phyloP scores from a whole-genome alignment of 1,140 invertebrate species.

The Adelges cooleyi region DNA sequence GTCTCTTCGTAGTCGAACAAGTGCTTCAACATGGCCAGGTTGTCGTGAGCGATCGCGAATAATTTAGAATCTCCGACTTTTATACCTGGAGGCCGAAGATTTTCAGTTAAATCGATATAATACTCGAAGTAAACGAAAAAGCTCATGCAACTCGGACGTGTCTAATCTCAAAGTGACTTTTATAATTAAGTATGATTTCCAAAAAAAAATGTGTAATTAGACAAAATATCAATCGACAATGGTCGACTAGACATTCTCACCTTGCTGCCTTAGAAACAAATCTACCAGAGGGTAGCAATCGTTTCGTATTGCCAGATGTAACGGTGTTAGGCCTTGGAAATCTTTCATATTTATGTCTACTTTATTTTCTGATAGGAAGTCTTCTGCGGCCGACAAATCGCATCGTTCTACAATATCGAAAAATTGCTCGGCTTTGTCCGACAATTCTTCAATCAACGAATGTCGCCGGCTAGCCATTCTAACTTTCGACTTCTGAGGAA shows the following conservation, averaged over 20 bases:
- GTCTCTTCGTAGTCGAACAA: constrained; percentile 40
- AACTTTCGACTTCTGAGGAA: not conserved
- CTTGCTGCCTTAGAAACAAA: constrained; percentile 40
- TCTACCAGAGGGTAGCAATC: constrained; percentile 43
- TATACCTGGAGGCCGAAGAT: too few relatives aligned
- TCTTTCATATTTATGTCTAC: constrained; percentile 2
- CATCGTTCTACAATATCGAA: not conserved
- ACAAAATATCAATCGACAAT: too few relatives aligned
- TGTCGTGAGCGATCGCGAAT: constrained; percentile 44
- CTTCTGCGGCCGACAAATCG: not conserved
- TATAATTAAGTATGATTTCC: too few relatives aligned
- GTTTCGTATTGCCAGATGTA: constrained; percentile 44
- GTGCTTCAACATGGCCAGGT: constrained; percentile 40
- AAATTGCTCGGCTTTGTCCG: not conserved
- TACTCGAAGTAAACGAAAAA: too few relatives aligned
- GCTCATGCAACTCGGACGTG: too few relatives aligned
- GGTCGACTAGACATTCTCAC: too few relatives aligned
- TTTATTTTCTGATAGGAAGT: not conserved
- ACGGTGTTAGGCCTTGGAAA: constrained; percentile 42
- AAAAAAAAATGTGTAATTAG: too few relatives aligned
- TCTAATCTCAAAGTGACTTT: too few relatives aligned
- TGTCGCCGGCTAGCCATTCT: not conserved
- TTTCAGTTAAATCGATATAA: too few relatives aligned
- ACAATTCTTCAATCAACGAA: not conserved
- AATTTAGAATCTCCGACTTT: constrained; percentile 45